Percentiles rank a stretch among this genome's conserved stretches.
Evolutionary conservation across 2,888 invertebrate genomes (phyloP).

Genomic region (Cecidostiba fungosa): DNA sequence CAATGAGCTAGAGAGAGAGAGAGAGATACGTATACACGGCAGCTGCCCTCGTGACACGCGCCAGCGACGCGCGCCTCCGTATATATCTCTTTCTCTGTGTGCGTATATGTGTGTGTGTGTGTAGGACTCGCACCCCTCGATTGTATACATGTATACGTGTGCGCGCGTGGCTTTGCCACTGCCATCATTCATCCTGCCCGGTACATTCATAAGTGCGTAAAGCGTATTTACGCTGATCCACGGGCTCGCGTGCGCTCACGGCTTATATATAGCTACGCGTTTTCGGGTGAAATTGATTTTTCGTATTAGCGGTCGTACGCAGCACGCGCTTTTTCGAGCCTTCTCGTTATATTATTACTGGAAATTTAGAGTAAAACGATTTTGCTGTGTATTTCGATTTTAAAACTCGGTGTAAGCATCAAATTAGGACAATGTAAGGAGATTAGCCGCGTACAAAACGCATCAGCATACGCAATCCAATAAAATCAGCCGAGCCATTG

Average conservation of each 20-base stretch:
- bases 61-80: slow-evolving; percentile 67
- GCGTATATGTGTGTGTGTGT: not conserved
- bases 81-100: slow-evolving; percentile 37
- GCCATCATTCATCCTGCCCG: slow-evolving; percentile 59
- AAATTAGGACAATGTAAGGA: not conserved
- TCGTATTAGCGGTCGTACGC: not conserved
- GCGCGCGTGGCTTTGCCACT: slow-evolving; percentile 9
- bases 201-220: slow-evolving; percentile 58
- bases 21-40: slow-evolving; percentile 52
- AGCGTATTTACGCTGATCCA: slow-evolving; percentile 54
- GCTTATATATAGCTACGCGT: not conserved
- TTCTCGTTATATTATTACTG: too few species aligned
- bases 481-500: slow-evolving; percentile 14
- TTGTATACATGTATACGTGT: not conserved
- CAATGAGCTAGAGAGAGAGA: slow-evolving; percentile 68
- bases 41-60: slow-evolving; percentile 76
- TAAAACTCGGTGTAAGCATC: not conserved
- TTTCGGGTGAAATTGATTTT: not conserved
- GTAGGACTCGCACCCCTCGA: not conserved
- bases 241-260: not conserved
- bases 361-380: slow-evolving; percentile 18
- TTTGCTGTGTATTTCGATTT: not conserved
- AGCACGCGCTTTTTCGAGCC: slow-evolving; percentile 6
- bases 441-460: not conserved
- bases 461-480: slow-evolving; percentile 15